These are phyloP conservation scores for Tetramorium bicarinatum DNA, from an alignment of 2,888 invertebrate species.

Conservation along the genomic window DNA sequence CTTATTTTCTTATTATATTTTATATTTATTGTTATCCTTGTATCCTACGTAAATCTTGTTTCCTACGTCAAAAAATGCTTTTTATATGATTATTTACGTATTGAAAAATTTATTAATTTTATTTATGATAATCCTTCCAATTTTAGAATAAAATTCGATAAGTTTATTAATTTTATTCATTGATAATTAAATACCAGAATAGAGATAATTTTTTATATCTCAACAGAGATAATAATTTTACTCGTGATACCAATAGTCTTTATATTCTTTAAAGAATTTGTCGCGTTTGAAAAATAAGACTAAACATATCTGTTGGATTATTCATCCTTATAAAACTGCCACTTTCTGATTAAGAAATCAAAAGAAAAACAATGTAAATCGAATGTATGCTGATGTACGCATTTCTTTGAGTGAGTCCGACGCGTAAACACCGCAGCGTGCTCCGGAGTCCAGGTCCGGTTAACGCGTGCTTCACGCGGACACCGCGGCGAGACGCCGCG, in stretches of 20 bases:
- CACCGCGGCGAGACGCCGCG: constrained; percentile 58
- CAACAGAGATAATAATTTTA: background rate
- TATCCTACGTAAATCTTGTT: background rate
- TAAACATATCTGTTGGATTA: background rate
- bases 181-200: background rate
- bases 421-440: constrained; percentile 5
- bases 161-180: background rate
- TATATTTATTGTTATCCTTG: background rate
- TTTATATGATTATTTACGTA: background rate
- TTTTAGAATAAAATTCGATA: background rate
- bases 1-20: background rate
- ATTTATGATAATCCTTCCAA: background rate
- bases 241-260: background rate
- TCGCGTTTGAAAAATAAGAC: background rate
- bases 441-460: background rate
- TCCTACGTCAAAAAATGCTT: background rate
- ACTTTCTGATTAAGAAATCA: background rate
- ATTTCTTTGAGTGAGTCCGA: background rate
- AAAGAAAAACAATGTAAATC: background rate
- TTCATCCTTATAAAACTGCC: background rate
- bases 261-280: background rate
- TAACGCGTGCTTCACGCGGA: constrained; percentile 1
- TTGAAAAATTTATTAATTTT: background rate
- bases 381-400: background rate
- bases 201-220: background rate